Evolutionary conservation across 2,888 invertebrate genomes (phyloP).

Genomic region (Boloria selene): DNA sequence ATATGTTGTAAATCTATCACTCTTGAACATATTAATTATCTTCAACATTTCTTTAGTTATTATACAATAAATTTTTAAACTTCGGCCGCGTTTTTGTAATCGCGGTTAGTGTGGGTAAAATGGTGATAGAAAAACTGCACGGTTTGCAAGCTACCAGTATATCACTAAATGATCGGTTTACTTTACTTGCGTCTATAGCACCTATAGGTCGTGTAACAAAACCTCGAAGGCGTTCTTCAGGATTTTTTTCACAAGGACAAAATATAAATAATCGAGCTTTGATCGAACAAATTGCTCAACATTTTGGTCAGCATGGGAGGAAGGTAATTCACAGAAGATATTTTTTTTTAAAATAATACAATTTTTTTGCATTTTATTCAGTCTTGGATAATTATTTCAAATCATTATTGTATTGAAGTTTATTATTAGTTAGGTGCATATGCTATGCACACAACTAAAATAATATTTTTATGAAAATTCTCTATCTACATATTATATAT

Average conservation of each 20-base stretch:
- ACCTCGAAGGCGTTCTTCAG: conserved; percentile 40
- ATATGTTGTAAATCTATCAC: not conserved
- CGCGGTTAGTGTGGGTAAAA: conserved; percentile 42
- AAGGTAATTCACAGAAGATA: conserved; percentile 48
- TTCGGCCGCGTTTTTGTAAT: not conserved
- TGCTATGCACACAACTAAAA: too few relatives aligned
- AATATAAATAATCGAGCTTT: conserved; percentile 49
- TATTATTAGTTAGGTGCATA: too few relatives aligned
- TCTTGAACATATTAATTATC: too few relatives aligned
- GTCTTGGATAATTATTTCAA: too few relatives aligned
- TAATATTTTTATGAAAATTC: too few relatives aligned
- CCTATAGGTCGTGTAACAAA: conserved; percentile 47
- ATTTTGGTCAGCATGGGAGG: conserved; percentile 56
- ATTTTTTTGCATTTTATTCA: too few relatives aligned
- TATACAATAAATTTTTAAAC: not conserved
- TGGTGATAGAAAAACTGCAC: conserved; percentile 68
- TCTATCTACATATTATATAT: not conserved
- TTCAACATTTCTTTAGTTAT: not conserved
- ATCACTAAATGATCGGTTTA: conserved; percentile 64
- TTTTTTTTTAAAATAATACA: too few relatives aligned
- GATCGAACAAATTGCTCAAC: conserved; percentile 58
- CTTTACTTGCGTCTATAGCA: conserved; percentile 52
- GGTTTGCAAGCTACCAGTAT: conserved; percentile 73
- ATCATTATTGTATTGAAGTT: too few relatives aligned
- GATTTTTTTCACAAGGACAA: conserved; percentile 28